phyloP scores from a whole-genome alignment of 1,140 invertebrate species.

The Cyrtorhinus lividipennis region DNA sequence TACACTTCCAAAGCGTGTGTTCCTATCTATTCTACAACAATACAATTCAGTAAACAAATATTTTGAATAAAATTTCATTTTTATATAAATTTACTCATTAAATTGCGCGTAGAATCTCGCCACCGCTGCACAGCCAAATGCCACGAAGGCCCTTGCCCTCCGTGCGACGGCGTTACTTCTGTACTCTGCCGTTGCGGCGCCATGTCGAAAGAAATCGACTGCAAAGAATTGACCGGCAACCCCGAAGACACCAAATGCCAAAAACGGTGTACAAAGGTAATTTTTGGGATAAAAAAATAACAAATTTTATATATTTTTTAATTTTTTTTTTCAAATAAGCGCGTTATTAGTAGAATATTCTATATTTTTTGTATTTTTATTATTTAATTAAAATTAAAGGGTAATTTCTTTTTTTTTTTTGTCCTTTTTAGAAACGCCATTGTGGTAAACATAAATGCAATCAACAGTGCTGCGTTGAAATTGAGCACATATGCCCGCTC shows the following conservation, averaged over 20 bases:
- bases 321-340: no score
- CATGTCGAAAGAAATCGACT: constrained; percentile 66
- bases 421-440: constrained; percentile 43
- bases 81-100: no score
- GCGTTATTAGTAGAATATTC: no score
- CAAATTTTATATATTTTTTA: no score
- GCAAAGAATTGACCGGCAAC: constrained; percentile 50
- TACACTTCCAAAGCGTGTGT: background rate
- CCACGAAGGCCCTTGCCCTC: constrained; percentile 67
- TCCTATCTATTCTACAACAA: no score
- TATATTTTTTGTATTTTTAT: no score
- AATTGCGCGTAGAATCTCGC: background rate
- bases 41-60: no score
- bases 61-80: no score
- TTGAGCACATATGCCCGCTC: constrained; percentile 70
- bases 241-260: constrained; percentile 64
- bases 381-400: no score
- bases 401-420: no score
- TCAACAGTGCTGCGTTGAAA: constrained; percentile 67
- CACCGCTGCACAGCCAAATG: constrained; percentile 49
- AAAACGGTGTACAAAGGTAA: constrained; percentile 72
- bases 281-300: no score
- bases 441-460: constrained; percentile 86
- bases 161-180: constrained; percentile 59
- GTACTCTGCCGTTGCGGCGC: constrained; percentile 84